Base-by-base conservation (phyloP, 2,888 invertebrate genomes). In the Cheilosia scutellata region DNA sequence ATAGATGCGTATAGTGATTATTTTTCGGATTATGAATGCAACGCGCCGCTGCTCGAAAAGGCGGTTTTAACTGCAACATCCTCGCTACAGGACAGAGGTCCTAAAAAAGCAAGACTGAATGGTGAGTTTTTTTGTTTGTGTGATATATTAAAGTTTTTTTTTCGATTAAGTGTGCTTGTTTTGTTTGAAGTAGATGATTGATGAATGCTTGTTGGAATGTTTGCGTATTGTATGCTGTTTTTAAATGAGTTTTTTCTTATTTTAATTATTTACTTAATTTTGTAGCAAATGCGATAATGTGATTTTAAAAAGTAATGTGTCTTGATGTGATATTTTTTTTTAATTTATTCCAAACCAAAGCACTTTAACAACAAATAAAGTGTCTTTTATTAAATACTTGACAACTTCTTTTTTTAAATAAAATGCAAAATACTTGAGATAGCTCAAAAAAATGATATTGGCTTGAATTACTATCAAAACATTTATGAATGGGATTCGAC, bases 51-150 rank as follows among this genome's bases (percentile, higher is more conserved):
- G 78, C 93, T 97, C 90, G 95, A 95, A 25, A 94, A 93, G 89
- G 95, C 97, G 84, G 95, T 94, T 83, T 92, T 98, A 87, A 95
- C 94, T 86, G 97, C 97, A 33, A 97, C 97, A 51, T 96, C 97
- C 20, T 95, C 95, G 88, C 93, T 97, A 80, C 94, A 95, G 63
- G 96, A 96, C 89, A 94, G 97, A 91, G 97, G 97, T 80, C 96
- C 98, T n/a, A 94, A 96, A 84, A 96, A 97, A 94, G 97, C 97
- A 44, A 94, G 95, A 90, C 93, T 98, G 89, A 95, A 97, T 94
- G 97, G 97, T 97, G 94, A 95, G 95, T 91, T 68, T 53, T n/a
- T 51, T 2, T 25, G 16, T 33, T 49, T 13, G 40, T 29, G 58
- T 4, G 20, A 25, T 66, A 44, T 11, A 3, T 37, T 37, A 0